Evolutionary conservation across 2,888 invertebrate species (phyloP).

Genomic region (Bedellia somnulentella): DNA sequence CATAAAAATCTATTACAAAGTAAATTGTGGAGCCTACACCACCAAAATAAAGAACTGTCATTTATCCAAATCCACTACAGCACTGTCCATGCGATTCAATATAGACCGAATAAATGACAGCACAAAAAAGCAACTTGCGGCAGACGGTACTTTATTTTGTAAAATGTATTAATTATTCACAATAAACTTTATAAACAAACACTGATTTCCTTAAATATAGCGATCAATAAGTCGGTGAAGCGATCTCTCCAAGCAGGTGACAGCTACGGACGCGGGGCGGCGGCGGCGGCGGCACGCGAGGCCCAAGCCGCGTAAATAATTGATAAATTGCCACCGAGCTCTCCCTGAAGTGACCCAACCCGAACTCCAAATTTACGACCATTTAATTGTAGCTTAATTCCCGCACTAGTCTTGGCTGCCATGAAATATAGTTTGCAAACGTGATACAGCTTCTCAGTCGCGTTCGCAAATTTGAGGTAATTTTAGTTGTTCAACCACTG

Average conservation of each 20-base stretch:
- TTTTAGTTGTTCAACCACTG: not conserved
- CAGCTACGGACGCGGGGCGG: too few species aligned
- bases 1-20: too few species aligned
- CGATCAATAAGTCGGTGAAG: slow-evolving; percentile 21
- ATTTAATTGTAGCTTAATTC: slow-evolving; percentile 59
- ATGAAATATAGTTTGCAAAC: slow-evolving; percentile 35
- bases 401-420: slow-evolving; percentile 39
- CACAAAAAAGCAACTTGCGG: too few species aligned
- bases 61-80: too few species aligned
- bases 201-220: slow-evolving; percentile 5
- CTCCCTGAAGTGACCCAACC: slow-evolving; percentile 44
- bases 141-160: too few species aligned
- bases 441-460: slow-evolving; percentile 1
- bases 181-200: too few species aligned
- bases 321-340: slow-evolving; percentile 56
- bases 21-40: too few species aligned
- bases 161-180: too few species aligned
- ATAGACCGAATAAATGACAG: too few species aligned
- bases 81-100: too few species aligned
- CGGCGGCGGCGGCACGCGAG: too few species aligned
- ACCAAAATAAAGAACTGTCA: too few species aligned
- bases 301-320: slow-evolving; percentile 57
- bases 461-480: not conserved
- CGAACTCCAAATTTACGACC: slow-evolving; percentile 53
- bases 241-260: slow-evolving; percentile 23